A percentile compares a stretch with the other conserved stretches of the same genome.
Evolutionary conservation across 2,797 vertebrate genomes (phyloP).

Genomic region (Myoxocephalus aenaeus): DNA sequence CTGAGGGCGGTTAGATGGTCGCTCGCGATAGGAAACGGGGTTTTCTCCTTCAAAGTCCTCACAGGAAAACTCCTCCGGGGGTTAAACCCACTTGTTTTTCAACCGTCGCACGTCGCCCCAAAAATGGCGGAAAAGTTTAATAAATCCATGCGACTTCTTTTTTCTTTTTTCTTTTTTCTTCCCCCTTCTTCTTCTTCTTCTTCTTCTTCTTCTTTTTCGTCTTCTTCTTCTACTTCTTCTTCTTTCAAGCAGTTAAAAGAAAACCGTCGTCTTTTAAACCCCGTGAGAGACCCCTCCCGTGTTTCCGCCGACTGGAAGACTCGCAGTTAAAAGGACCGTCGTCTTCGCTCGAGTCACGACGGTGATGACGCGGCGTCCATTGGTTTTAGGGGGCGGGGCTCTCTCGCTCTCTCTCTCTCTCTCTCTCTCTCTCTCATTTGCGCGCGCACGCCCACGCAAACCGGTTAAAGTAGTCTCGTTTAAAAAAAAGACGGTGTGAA

Average conservation of each 20-base stretch:
- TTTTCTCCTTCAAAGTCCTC: neutral
- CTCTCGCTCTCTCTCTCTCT: neutral
- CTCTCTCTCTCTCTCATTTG: neutral
- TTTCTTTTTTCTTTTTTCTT: neutral
- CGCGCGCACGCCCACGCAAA: no score
- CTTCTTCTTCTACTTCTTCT: neutral
- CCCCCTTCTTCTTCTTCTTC: neutral
- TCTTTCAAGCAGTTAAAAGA: neutral
- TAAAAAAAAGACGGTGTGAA: neutral
- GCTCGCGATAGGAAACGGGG: neutral
- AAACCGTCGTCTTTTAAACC: neutral
- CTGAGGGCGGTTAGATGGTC: neutral
- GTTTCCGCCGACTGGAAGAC: neutral
- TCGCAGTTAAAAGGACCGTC: neutral
- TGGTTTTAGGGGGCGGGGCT: neutral
- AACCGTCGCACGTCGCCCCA: conserved; percentile 4
- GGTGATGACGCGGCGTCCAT: neutral
- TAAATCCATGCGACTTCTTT: conserved; percentile 27
- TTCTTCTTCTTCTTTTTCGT: neutral
- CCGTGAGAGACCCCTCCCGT: neutral
- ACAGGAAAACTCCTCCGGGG: neutral
- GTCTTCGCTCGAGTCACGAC: neutral
- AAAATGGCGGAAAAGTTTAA: neutral
- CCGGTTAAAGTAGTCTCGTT: neutral
- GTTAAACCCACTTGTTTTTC: conserved; percentile 13